A percentile compares a stretch with the other conserved stretches of the same genome.
Conservation (phyloP, 2,113 vertebrate species). For the Sinocyclocheilus rhinocerous region DNA sequence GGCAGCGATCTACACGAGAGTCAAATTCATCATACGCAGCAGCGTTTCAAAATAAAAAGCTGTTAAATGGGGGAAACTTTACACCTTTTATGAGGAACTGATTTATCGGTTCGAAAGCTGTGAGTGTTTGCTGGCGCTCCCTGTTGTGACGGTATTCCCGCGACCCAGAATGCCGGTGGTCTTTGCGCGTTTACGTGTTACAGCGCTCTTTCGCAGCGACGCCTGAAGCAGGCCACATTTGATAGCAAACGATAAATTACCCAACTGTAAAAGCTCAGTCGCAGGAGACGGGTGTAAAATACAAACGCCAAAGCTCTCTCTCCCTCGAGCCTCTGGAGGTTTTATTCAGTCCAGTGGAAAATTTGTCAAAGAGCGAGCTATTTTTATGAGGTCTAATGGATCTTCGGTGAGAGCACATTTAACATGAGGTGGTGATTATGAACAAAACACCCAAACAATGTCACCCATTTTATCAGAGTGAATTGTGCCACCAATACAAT, state of each 20-base stretch:
- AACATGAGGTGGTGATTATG: not conserved
- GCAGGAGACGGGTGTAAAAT: conserved; percentile 45
- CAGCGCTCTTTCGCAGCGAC: not conserved
- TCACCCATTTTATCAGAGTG: not conserved
- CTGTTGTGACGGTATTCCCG: conserved; percentile 18
- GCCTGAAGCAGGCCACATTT: conserved; percentile 43
- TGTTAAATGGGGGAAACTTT: conserved; percentile 24
- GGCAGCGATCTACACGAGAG: not conserved
- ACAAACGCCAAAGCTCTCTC: conserved; percentile 39
- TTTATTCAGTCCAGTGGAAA: conserved; percentile 50
- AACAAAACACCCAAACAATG: conserved; percentile 10
- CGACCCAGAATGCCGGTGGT: conserved; percentile 1
- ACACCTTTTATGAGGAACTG: conserved; percentile 20
- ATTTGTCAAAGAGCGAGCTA: conserved; percentile 44
- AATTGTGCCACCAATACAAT: no score
- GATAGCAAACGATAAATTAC: conserved; percentile 59
- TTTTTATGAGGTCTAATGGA: conserved; percentile 44
- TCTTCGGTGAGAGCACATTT: conserved; percentile 24
- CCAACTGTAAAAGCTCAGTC: conserved; percentile 53
- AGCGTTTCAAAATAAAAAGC: conserved; percentile 48
- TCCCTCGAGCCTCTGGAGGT: conserved; percentile 48
- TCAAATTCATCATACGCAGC: conserved; percentile 37
- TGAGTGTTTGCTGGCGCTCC: conserved; percentile 10
- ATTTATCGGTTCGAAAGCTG: conserved; percentile 27
- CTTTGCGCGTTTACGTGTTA: not conserved